Evolutionary conservation across 1,140 invertebrate genomes (phyloP).

Genomic region (Aphelenchoides fujianensis): DNA sequence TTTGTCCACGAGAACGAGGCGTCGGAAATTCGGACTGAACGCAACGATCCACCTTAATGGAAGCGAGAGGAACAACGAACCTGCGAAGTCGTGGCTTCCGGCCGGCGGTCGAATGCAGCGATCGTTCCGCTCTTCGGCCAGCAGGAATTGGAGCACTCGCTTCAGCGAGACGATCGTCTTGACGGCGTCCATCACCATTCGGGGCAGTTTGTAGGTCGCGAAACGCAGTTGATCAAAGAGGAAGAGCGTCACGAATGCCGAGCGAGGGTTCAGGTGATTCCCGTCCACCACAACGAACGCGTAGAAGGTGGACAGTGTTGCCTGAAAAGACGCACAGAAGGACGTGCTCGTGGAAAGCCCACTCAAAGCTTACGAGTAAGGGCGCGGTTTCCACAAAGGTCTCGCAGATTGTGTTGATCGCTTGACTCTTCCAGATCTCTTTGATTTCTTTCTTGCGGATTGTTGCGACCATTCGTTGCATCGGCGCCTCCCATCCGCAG

Average conservation of each 20-base stretch:
- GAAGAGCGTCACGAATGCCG: slow-evolving; percentile 70
- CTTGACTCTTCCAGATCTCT: slow-evolving; percentile 15
- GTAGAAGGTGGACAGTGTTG: slow-evolving; percentile 31
- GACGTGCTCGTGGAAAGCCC: not conserved
- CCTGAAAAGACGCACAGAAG: slow-evolving; percentile 25
- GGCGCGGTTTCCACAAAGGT: slow-evolving; percentile 37
- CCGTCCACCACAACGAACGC: slow-evolving; percentile 43
- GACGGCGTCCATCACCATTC: slow-evolving; percentile 25
- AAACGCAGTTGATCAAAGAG: slow-evolving; percentile 68
- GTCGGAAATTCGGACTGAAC: slow-evolving; percentile 24
- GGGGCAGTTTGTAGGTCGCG: slow-evolving; percentile 40
- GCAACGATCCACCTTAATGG: not conserved
- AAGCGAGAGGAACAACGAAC: too few species aligned
- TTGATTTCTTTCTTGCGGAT: slow-evolving; percentile 27
- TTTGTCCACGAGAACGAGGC: not conserved
- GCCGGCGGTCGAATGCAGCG: not conserved
- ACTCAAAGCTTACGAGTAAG: slow-evolving; percentile 24
- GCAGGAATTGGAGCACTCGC: slow-evolving; percentile 30
- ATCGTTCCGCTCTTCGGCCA: not conserved
- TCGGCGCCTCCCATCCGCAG: slow-evolving; percentile 79
- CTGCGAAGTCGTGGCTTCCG: not conserved
- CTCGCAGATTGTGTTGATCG: slow-evolving; percentile 25
- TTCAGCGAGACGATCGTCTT: slow-evolving; percentile 29
- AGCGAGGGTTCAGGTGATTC: slow-evolving; percentile 67
- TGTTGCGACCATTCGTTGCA: slow-evolving; percentile 27